Base-by-base conservation (phyloP, 1,140 invertebrate genomes). In the Brachionus rubens region DNA sequence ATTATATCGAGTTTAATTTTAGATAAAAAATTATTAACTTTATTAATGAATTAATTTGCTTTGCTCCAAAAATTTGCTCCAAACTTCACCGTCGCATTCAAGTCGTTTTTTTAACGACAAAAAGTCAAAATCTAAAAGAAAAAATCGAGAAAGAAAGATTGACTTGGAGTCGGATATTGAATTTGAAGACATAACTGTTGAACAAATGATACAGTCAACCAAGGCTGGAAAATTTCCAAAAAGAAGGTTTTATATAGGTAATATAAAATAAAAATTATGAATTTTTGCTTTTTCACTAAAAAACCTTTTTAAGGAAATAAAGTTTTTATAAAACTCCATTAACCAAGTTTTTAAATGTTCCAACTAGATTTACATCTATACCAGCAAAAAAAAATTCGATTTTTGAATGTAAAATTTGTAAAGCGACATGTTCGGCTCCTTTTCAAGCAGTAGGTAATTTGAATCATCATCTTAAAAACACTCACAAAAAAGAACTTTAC, bases 391-490 rank as follows among this genome's bases (percentile, higher is more conserved):
- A 59, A 33, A 59, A 33, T 59, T 21, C 33, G 30, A 19, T n/a
- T 33, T 59, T 59, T 33, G 14, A 30, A 5, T 59, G 54, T 36
- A 59, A 59, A 59, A 59, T 59, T 1, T 59, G 54, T 33, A 33
- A 59, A 0, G 24, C 14, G 21, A 14, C n/a, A 0, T 30, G 1
- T 36, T n/a, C 30, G 14, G 54, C 54, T 5, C 54, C 54, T 14
- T 59, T 59, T 33, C 30, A 10, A 36, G 12, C 14, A 33, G 14
- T 59, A 36, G 33, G 10, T n/a, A 59, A 59, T 59, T 59, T 59
- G 33, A 59, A 59, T 19, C 12, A 59, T 26, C 54, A 59, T 21
- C 9, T 59, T n/a, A 59, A 59, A 59, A n/a, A n/a, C n/a, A 41
- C 16, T 6, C 56, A 62, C 40, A 14, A 41, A 16, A n/a, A n/a